These are phyloP conservation scores for Melanotaenia maccullochi DNA, from an alignment of 2,797 vertebrate species.

Conservation along the genomic window DNA sequence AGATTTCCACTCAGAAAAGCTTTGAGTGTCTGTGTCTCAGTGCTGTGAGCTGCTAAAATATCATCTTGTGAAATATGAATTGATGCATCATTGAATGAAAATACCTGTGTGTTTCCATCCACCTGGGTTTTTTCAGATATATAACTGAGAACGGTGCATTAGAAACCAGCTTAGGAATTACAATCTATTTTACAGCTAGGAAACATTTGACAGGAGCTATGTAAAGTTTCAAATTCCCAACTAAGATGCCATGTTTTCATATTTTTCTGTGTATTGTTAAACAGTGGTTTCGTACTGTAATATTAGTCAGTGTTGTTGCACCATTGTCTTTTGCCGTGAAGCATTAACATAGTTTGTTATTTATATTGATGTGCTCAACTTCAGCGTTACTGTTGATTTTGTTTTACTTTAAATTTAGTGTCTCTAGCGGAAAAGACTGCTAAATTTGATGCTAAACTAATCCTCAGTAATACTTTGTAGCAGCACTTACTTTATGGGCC, in stretches of 20 bases:
- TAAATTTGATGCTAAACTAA: constrained; percentile 15
- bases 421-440: background rate
- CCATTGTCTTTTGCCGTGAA: background rate
- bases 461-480: constrained; percentile 13
- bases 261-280: background rate
- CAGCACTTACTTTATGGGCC: background rate
- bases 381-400: background rate
- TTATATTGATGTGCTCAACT: background rate
- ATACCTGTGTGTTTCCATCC: background rate
- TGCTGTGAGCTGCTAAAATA: constrained; percentile 23
- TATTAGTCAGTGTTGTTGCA: background rate
- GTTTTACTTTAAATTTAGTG: background rate
- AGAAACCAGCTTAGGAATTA: background rate
- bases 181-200: background rate
- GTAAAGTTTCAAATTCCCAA: background rate
- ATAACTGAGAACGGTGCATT: background rate
- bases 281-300: background rate
- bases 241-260: too few relatives aligned
- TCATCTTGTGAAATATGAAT: background rate
- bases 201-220: background rate
- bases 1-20: constrained; percentile 21
- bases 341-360: background rate
- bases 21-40: constrained; percentile 10
- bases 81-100: background rate
- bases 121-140: constrained; percentile 5